phyloP scores from a whole-genome alignment of 2,113 vertebrate genomes.

The Saiga tatarica region DNA sequence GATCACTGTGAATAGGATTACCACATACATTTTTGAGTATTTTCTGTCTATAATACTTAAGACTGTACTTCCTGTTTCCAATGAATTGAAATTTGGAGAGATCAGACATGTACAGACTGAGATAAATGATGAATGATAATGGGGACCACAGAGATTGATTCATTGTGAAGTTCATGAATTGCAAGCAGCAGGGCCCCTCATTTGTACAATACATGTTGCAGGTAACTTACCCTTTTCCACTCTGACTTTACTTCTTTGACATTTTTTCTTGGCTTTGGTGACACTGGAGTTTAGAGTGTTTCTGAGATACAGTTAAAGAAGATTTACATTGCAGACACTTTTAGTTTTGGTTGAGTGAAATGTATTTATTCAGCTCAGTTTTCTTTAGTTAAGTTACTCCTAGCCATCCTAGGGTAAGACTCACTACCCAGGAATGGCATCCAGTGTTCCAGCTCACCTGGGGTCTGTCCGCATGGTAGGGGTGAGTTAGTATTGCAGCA shows the following conservation, averaged over 20 bases:
- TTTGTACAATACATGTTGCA: neutral
- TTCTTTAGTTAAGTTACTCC: neutral
- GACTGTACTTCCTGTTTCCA: neutral
- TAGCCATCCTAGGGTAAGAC: neutral
- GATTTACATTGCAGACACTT: neutral
- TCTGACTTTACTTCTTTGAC: neutral
- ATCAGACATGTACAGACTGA: neutral
- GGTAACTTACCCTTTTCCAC: neutral
- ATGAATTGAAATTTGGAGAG: slow-evolving; percentile 16
- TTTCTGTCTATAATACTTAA: neutral
- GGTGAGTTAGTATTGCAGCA: neutral
- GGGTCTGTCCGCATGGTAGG: neutral
- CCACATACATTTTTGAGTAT: neutral
- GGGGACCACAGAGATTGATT: neutral
- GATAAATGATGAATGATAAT: slow-evolving; percentile 17
- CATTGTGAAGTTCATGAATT: neutral
- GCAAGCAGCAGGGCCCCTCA: neutral
- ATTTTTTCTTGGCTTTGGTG: slow-evolving; percentile 1
- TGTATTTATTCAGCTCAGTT: neutral
- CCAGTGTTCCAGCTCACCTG: neutral
- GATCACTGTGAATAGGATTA: neutral
- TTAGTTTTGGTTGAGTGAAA: neutral
- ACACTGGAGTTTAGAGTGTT: neutral
- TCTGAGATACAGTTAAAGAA: neutral
- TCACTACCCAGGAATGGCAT: neutral